A percentile compares a stretch with the other conserved stretches of the same genome.
Evolutionary conservation across 2,888 invertebrate species (phyloP).

Genomic region (Phaonia tiefii): DNA sequence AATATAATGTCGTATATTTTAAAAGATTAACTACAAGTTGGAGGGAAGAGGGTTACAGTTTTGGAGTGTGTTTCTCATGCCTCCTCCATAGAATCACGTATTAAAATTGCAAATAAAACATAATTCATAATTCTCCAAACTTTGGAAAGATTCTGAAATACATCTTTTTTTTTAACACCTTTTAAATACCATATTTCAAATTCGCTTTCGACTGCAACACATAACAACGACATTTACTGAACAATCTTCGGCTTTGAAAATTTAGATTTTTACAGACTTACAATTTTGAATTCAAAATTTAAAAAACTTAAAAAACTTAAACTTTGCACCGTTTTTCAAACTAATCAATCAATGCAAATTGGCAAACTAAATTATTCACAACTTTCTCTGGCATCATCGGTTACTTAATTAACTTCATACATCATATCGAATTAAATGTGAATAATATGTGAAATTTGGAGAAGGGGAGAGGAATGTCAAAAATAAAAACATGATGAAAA

Average conservation of each 20-base stretch:
- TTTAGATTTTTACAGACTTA: neutral
- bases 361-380: conserved; percentile 17
- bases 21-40: no score
- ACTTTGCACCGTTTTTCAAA: neutral
- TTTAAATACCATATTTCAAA: neutral
- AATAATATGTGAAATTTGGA: no score
- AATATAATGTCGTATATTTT: no score
- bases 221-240: neutral
- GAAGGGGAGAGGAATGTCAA: neutral
- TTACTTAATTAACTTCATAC: neutral
- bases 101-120: no score
- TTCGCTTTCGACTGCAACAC: neutral
- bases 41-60: no score
- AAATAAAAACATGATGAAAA: neutral
- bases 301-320: neutral
- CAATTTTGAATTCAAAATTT: neutral
- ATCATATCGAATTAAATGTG: neutral
- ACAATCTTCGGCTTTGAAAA: neutral
- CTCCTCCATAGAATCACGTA: no score
- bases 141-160: no score
- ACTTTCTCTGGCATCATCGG: neutral
- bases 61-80: no score
- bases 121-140: no score
- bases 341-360: conserved; percentile 1
- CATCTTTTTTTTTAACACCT: neutral